phyloP scores from a whole-genome alignment of 1,140 invertebrate genomes.

The Trichogramma pretiosum region DNA sequence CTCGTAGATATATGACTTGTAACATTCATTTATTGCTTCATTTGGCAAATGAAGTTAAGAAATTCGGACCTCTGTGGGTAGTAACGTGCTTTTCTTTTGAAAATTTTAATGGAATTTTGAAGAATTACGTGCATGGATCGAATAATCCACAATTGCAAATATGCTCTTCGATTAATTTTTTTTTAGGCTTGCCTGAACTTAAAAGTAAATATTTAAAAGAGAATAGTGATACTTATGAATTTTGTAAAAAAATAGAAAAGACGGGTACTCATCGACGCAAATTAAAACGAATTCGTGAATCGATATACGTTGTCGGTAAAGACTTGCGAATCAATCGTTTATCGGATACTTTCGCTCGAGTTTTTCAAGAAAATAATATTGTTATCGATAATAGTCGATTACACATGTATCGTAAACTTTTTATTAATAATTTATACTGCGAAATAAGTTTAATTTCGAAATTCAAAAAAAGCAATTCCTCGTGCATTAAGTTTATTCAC shows the following conservation, averaged over 20 bases:
- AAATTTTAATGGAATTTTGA: not conserved
- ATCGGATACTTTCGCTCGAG: not conserved
- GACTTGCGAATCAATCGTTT: not conserved
- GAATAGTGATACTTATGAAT: not conserved
- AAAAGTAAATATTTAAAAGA: not conserved
- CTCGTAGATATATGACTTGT: not conserved
- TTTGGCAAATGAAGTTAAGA: slow-evolving; percentile 2
- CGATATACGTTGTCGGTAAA: not conserved
- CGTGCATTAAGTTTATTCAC: too few species aligned
- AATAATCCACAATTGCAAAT: not conserved
- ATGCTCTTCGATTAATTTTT: not conserved
- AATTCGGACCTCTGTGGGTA: slow-evolving; percentile 14
- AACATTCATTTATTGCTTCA: slow-evolving; percentile 16
- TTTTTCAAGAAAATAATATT: not conserved
- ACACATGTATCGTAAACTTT: too few species aligned
- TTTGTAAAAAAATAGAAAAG: not conserved
- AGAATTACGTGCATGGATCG: not conserved
- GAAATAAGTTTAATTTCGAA: too few species aligned
- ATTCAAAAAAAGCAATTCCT: too few species aligned
- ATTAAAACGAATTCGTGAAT: not conserved
- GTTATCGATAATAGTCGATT: not conserved
- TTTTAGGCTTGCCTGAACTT: not conserved
- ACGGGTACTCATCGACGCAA: not conserved
- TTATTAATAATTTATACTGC: too few species aligned
- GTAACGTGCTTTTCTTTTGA: slow-evolving; percentile 16